phyloP scores from a whole-genome alignment of 2,888 invertebrate genomes.

The Nesidiocoris tenuis region DNA sequence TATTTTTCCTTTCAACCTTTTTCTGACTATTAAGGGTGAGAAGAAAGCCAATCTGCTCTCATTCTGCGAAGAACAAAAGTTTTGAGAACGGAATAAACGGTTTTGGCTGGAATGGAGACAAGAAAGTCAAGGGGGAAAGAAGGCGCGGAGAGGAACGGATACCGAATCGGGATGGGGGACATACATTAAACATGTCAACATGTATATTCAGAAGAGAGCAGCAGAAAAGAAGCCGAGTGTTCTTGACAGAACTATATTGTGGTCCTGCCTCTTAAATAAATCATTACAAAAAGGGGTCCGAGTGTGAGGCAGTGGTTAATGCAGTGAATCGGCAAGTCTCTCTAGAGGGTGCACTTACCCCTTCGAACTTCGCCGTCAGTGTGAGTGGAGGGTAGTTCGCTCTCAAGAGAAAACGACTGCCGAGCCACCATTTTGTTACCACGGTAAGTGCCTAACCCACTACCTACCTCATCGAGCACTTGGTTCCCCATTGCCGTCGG shows the following conservation, averaged over 20 bases:
- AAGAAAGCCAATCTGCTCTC: no score
- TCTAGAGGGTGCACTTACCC: not conserved
- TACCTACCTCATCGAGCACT: no score
- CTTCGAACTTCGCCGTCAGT: not conserved
- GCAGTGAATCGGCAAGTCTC: slow-evolving; percentile 35
- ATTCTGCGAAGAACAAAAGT: no score
- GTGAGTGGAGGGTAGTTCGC: not conserved
- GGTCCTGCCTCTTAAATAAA: slow-evolving; percentile 38
- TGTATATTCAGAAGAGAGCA: slow-evolving; percentile 36
- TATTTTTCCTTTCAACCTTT: no score
- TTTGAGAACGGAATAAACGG: no score
- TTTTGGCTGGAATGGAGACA: no score
- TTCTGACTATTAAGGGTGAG: no score
- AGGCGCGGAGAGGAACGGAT: not conserved
- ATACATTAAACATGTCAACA: slow-evolving; percentile 32
- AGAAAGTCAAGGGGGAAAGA: no score
- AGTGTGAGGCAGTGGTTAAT: slow-evolving; percentile 19
- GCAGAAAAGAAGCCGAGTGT: slow-evolving; percentile 32
- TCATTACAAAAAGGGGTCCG: slow-evolving; percentile 24
- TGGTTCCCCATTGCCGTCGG: no score
- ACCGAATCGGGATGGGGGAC: not conserved
- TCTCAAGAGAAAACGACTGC: not conserved
- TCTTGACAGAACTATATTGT: slow-evolving; percentile 39
- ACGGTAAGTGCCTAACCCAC: not conserved
- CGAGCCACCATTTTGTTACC: not conserved